phyloP scores from a whole-genome alignment of 2,113 vertebrate genomes.

The Thinocorus orbignyianus region DNA sequence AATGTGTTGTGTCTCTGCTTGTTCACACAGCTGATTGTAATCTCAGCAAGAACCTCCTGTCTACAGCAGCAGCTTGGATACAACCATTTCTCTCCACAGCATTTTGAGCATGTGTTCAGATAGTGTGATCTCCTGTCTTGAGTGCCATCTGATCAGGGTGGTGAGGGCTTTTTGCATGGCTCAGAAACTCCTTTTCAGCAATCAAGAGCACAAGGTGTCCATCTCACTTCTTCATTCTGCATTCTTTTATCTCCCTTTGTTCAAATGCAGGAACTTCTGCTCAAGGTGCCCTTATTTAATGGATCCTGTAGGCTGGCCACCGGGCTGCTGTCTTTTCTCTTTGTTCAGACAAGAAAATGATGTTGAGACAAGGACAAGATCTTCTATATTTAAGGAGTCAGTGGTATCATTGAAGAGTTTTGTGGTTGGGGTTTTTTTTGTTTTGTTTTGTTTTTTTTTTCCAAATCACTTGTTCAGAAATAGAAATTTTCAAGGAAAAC shows the following conservation, averaged over 20 bases:
- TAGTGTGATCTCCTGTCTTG: not conserved
- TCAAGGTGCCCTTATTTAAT: not conserved
- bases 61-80: not conserved
- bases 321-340: not conserved
- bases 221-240: not conserved
- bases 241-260: not conserved
- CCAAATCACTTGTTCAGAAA: not conserved
- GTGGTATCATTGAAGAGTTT: not conserved
- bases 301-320: not conserved
- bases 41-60: constrained; percentile 8
- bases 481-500: not conserved
- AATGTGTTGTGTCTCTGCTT: not conserved
- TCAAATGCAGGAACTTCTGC: not conserved
- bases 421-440: too few relatives aligned
- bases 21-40: not conserved
- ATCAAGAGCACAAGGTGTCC: not conserved
- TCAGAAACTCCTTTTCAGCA: not conserved
- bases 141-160: not conserved
- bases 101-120: not conserved
- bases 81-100: not conserved
- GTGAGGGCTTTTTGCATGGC: not conserved
- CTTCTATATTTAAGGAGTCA: not conserved
- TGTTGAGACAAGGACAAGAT: not conserved
- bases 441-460: not conserved
- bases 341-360: not conserved